A percentile compares a stretch with the other conserved stretches of the same genome.
Conservation (phyloP, 2,113 vertebrate genomes). For the Kobus ellipsiprymnus region DNA sequence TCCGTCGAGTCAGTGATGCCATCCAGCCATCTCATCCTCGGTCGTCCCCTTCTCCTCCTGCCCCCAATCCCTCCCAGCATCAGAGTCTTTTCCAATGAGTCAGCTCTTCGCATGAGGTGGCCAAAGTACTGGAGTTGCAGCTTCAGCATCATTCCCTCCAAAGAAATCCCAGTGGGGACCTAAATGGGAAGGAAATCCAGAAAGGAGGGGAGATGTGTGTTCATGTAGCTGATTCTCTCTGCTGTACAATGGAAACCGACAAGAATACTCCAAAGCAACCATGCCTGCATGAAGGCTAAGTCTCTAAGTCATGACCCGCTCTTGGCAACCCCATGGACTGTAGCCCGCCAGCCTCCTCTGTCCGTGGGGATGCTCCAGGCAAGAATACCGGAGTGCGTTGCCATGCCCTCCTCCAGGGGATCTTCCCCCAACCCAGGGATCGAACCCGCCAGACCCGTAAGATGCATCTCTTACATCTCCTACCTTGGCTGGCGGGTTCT, state of each 20-base stretch:
- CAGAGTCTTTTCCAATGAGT: too few relatives aligned
- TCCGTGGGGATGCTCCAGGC: background rate
- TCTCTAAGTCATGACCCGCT: rapidly evolving
- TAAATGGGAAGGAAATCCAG: background rate
- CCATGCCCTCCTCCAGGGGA: background rate
- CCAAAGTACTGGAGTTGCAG: too few relatives aligned
- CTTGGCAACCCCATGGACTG: rapidly evolving
- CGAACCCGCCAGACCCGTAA: rapidly evolving
- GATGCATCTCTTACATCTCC: rapidly evolving
- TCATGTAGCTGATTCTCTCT: background rate
- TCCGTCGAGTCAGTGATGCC: too few relatives aligned
- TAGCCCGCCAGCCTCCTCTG: background rate
- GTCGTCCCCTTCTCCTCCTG: too few relatives aligned
- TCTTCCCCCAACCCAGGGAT: rapidly evolving
- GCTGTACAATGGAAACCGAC: background rate
- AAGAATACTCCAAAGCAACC: background rate
- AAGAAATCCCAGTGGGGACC: background rate
- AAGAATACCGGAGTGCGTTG: background rate
- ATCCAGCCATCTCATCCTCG: too few relatives aligned
- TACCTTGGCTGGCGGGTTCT: background rate
- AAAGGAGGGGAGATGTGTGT: background rate
- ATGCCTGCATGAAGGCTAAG: rapidly evolving
- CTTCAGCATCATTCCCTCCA: too few relatives aligned
- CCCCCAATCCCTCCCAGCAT: too few relatives aligned
- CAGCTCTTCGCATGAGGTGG: too few relatives aligned